A percentile compares a stretch with the other conserved stretches of the same genome.
phyloP scores from a whole-genome alignment of 2,797 vertebrate species.

The Otus scops region DNA sequence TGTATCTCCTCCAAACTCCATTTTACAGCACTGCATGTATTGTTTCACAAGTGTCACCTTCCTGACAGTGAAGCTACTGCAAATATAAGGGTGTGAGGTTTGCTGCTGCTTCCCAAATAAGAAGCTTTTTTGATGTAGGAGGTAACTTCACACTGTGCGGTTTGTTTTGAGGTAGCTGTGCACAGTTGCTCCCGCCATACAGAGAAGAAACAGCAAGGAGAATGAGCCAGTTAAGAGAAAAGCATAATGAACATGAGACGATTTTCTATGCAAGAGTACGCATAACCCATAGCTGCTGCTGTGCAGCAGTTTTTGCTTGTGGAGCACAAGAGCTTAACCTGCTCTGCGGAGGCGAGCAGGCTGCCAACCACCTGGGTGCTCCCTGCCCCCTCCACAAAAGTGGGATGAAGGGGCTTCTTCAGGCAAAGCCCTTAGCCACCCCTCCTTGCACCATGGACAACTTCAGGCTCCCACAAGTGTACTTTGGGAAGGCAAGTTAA shows the following conservation, averaged over 20 bases:
- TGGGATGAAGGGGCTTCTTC: neutral
- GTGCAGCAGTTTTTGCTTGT: neutral
- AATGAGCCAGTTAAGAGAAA: neutral
- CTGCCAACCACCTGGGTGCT: neutral
- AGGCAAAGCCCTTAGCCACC: neutral
- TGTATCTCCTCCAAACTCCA: neutral
- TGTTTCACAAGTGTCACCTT: neutral
- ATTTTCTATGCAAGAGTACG: neutral
- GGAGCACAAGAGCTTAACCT: neutral
- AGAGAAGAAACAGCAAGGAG: neutral
- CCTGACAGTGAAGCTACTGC: neutral
- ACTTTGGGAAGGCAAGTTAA: neutral
- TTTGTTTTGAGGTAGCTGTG: neutral
- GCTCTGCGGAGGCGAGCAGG: neutral
- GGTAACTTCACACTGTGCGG: fast-evolving
- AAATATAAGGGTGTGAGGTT: neutral
- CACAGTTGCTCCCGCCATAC: neutral
- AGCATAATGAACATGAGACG: neutral
- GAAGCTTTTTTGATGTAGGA: neutral
- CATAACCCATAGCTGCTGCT: neutral
- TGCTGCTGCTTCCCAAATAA: neutral
- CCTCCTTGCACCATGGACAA: neutral
- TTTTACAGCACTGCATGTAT: neutral
- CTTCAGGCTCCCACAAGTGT: neutral
- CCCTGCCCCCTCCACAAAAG: neutral